Evolutionary conservation across 2,888 invertebrate genomes (phyloP).

Genomic region (Tiliacea aurago): DNA sequence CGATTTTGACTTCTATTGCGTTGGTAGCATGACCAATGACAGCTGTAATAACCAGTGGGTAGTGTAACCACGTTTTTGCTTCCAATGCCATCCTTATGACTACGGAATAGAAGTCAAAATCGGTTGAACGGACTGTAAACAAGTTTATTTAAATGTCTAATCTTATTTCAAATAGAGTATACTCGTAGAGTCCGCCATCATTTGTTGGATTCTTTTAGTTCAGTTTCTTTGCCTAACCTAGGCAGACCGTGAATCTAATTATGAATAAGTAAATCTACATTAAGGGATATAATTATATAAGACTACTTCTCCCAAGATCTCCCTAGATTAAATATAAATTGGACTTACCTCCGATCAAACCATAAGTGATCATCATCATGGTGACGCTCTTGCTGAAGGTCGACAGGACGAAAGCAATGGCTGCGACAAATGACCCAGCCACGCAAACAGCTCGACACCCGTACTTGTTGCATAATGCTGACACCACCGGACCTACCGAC

Average conservation of each 20-base stretch:
- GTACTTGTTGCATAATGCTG: slow-evolving; percentile 98
- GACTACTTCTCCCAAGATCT: too few relatives aligned
- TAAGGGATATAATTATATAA: not conserved
- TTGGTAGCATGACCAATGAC: too few relatives aligned
- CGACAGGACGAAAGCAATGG: slow-evolving; percentile 95
- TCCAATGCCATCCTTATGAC: too few relatives aligned
- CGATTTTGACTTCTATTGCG: too few relatives aligned
- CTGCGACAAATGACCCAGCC: slow-evolving; percentile 96
- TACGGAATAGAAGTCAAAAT: too few relatives aligned
- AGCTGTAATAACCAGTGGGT: too few relatives aligned
- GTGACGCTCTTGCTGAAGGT: slow-evolving; percentile 96
- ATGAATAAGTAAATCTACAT: not conserved
- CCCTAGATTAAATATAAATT: not conserved
- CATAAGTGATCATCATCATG: slow-evolving; percentile 98
- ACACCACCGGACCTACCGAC: slow-evolving; percentile 95
- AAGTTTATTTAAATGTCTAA: too few relatives aligned
- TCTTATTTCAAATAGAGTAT: too few relatives aligned
- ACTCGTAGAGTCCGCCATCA: not conserved
- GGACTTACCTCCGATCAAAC: slow-evolving; percentile 96
- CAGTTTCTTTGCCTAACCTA: not conserved
- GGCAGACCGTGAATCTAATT: not conserved
- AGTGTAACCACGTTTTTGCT: too few relatives aligned
- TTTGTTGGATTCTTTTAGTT: not conserved
- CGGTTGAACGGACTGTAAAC: too few relatives aligned
- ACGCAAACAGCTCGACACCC: slow-evolving; percentile 98